Evolutionary conservation across 1,140 invertebrate genomes (phyloP), one percentile per base, ranked within the genome.

Genomic region (Cyrtorhinus lividipennis): DNA sequence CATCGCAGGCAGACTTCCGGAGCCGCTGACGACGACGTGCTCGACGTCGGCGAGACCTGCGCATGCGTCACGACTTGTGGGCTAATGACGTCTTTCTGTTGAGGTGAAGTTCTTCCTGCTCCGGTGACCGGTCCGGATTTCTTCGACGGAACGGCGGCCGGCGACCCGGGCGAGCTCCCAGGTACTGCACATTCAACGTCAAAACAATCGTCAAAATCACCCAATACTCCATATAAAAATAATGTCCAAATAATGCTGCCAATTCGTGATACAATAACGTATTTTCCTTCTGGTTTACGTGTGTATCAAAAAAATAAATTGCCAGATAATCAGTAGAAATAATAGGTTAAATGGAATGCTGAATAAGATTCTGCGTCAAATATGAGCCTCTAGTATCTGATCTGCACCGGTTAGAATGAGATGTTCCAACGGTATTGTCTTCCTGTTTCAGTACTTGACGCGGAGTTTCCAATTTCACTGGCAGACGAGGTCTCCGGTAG

Each of bases 1-100:
- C 90, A 94, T 73, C 88, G 80, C 56, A 92, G 81, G 72, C 90
- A 90, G 68, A 92, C 63, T 59, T 67, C 67, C 12, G 67, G 64
- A 2, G 63, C 58, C n/a, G 60, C 5, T 38, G 24, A 22, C 18
- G 48, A 2, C 18, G 48, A 30, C 26, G 63, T 23, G 44, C 20
- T 44, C 59, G 59, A 24, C 22, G 1, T 1, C 59, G 64, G 22
- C 56, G 53, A 45, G 20, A 24, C 13, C 18, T 23, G 27, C 20
- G 56, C 24, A 25, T 26, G 22, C 22, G 22, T 13, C 24, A 24
- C 5, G 5, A 22, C 25, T 58, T 58, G 56, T 24, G 10, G 56
- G 24, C 22, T 58, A 2, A 15, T 12, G 22, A 22, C 22, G 12
- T 53, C 48, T 20, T 53, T 53, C 10, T 53, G 48, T 20, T 53